Evolutionary conservation across 1,140 invertebrate species (phyloP).

Genomic region (Caenorhabditis remanei): DNA sequence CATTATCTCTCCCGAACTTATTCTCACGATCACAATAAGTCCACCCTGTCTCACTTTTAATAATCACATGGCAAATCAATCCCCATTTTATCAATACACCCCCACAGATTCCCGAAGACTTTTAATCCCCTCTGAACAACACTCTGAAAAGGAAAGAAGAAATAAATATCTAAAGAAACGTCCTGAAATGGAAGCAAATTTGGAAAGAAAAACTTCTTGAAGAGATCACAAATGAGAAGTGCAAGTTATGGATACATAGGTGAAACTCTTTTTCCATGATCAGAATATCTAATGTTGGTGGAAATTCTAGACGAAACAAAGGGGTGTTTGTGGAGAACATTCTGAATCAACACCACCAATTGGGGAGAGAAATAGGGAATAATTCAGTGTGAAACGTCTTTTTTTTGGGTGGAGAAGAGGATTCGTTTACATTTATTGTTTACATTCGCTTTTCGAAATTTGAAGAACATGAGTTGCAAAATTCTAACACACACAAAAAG

Average conservation of each 20-base stretch:
- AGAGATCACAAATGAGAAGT: slow-evolving; percentile 17
- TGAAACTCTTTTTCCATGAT: slow-evolving; percentile 5
- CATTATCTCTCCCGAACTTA: not conserved
- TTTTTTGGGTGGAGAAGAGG: too few relatives aligned
- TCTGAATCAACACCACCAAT: slow-evolving; percentile 12
- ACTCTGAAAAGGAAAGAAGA: not conserved
- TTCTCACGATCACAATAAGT: too few relatives aligned
- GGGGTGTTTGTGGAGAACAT: not conserved
- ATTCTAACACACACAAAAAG: not conserved
- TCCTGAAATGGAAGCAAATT: not conserved
- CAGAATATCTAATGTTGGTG: slow-evolving; percentile 10
- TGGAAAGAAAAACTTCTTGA: not conserved
- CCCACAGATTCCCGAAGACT: not conserved
- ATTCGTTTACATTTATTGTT: slow-evolving; percentile 9
- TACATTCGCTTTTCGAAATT: slow-evolving; percentile 3
- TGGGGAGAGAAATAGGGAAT: not conserved
- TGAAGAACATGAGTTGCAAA: not conserved
- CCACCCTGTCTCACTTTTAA: not conserved
- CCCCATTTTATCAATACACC: not conserved
- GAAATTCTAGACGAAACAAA: slow-evolving; percentile 5
- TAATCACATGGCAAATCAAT: slow-evolving; percentile 1
- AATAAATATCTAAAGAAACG: not conserved
- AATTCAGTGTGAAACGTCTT: not conserved
- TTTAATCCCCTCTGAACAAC: slow-evolving; percentile 42
- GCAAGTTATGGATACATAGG: not conserved